A percentile compares a stretch with the other conserved stretches of the same genome.
Evolutionary conservation across 2,888 invertebrate species (phyloP).

Genomic region (Drosophila kuntzei): DNA sequence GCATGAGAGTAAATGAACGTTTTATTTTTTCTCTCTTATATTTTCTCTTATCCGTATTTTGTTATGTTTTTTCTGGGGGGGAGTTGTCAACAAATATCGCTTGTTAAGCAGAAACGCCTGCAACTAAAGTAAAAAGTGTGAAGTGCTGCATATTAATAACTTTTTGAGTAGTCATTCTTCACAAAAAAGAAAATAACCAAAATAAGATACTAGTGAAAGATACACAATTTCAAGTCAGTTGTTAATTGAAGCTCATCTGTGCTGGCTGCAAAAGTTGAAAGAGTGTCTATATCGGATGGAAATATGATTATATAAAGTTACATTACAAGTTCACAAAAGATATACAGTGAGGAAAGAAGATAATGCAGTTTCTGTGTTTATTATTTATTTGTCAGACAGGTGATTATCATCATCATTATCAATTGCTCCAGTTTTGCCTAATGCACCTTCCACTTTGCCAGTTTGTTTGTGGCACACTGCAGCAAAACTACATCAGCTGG

Average conservation of each 20-base stretch:
- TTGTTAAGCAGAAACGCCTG: constrained; percentile 59
- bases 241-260: constrained; percentile 14
- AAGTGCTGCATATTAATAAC: constrained; percentile 63
- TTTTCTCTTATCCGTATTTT: constrained; percentile 37
- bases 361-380: constrained; percentile 43
- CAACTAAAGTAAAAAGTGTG: constrained; percentile 43
- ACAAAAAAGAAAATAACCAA: background rate
- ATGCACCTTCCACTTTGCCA: constrained; percentile 71
- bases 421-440: constrained; percentile 67
- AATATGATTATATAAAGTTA: constrained; percentile 20
- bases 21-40: constrained; percentile 14
- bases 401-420: constrained; percentile 55
- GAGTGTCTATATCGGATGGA: constrained; percentile 1
- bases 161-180: constrained; percentile 14
- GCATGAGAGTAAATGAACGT: constrained; percentile 28
- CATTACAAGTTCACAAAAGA: constrained; percentile 5
- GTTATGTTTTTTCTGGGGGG: constrained; percentile 26
- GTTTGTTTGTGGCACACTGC: constrained; percentile 77
- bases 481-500: constrained; percentile 54
- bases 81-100: constrained; percentile 52
- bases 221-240: constrained; percentile 35
- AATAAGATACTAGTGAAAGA: constrained; percentile 1
- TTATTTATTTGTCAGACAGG: constrained; percentile 65
- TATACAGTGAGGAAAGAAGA: constrained; percentile 11
- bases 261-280: constrained; percentile 2